phyloP scores from a whole-genome alignment of 1,140 invertebrate genomes.

The Brachionus paranguensis region DNA sequence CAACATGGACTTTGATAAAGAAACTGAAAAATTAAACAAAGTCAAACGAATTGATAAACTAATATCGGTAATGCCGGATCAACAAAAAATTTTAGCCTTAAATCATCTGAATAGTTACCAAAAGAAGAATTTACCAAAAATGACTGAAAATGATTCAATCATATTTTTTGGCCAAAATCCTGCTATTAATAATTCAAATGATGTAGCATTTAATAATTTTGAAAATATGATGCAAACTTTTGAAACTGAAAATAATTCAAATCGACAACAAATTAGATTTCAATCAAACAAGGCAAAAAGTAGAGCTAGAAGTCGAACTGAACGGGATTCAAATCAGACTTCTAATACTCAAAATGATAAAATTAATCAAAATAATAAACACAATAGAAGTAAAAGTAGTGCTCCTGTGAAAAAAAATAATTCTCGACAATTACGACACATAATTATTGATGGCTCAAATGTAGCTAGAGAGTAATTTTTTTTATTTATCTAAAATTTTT shows the following conservation, averaged over 20 bases:
- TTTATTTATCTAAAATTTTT: background rate
- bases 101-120: conserved; percentile 11
- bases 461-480: conserved; percentile 39
- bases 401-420: background rate
- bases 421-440: background rate
- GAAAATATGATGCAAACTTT: background rate
- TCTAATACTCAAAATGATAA: background rate
- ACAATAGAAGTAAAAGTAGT: background rate
- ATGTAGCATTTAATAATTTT: background rate
- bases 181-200: background rate
- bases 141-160: background rate
- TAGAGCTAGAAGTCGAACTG: conserved; percentile 1
- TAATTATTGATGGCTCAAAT: conserved; percentile 32
- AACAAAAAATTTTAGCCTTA: conserved; percentile 4
- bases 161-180: background rate
- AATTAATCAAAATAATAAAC: background rate
- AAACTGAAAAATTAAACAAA: conserved; percentile 22
- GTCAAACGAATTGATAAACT: conserved; percentile 20
- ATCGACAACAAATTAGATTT: background rate
- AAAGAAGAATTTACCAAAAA: background rate
- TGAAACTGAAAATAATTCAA: background rate
- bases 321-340: background rate
- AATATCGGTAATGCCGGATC: conserved; percentile 21
- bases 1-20: conserved; percentile 6
- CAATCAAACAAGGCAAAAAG: background rate